Evolutionary conservation across 1,140 invertebrate species (phyloP), one percentile per base, ranked within the genome.

Genomic region (Plodia interpunctella): DNA sequence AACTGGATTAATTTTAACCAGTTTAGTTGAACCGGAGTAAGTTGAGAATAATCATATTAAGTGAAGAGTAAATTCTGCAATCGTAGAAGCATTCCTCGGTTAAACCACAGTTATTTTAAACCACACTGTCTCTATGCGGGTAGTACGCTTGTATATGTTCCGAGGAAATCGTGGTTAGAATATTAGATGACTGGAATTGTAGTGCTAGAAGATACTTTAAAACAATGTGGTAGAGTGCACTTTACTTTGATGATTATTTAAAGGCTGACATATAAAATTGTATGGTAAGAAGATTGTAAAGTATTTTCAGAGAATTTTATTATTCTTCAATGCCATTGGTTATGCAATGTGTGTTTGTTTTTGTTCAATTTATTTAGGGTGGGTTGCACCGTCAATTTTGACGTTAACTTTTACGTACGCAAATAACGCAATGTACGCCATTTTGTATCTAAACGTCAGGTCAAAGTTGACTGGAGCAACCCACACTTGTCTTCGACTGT

Each of bases 11-110:
- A 32, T 6, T 32, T 32, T 6, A 32, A 32, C 30, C 30, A 11
- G 30, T 1, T 15, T 15, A 44, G 38, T 17, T 17, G 15, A 17
- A 15, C 38, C 38, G 38, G 5, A 44, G 38, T 44, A 44, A 44
- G n/a, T 15, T 44, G 38, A 44, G 38, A 44, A 44, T 44, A 44
- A 44, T 44, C 38, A 44, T 44, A 44, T 44, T 44, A 44, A 44
- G 13, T 44, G 15, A 44, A 44, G 38, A 44, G 38, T 44, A 44
- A 44, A 44, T 44, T 44, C n/a, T 44, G 38, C 38, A 44, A 44
- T 44, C 13, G 38, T 17, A 44, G 38, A 44, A 44, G 38, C 38
- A 44, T 44, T 44, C n/a, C 38, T 15, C 15, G 13, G 38, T 44
- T 44, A 44, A 44, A 17, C 38, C 38, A 44, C 38, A 44, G 38